Conservation (phyloP, 2,888 invertebrate genomes). For the Conus canariensis region DNA sequence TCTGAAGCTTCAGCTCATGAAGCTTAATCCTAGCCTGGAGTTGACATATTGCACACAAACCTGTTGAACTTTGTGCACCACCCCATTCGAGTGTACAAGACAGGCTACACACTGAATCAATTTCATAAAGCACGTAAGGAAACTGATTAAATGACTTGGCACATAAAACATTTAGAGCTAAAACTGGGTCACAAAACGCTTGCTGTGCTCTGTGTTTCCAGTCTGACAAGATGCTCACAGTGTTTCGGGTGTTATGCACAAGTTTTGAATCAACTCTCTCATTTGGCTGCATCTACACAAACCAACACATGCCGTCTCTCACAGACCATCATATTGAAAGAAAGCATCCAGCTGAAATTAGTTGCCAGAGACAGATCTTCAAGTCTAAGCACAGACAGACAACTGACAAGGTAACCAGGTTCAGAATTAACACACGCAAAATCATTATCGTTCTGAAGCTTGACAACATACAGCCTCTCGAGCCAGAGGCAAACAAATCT, state of each 20-base stretch:
- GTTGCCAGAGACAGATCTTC: slow-evolving; percentile 11
- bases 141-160: background rate
- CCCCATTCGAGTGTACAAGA: background rate
- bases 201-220: background rate
- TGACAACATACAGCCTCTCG: background rate
- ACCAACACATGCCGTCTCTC: background rate
- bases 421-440: background rate
- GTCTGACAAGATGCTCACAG: background rate
- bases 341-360: background rate
- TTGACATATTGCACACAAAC: slow-evolving; percentile 2
- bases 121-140: background rate
- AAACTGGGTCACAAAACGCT: background rate
- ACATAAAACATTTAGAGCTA: background rate
- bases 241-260: background rate
- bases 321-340: background rate
- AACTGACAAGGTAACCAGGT: background rate
- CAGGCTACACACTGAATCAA: background rate
- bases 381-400: slow-evolving; percentile 11
- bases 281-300: background rate
- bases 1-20: background rate
- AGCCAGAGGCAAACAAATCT: background rate
- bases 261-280: background rate
- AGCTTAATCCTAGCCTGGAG: background rate
- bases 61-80: background rate
- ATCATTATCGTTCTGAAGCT: background rate